Percentiles rank a stretch among this genome's conserved stretches.
Evolutionary conservation across 2,797 vertebrate genomes (phyloP).

Genomic region (Etheostoma nigrum): DNA sequence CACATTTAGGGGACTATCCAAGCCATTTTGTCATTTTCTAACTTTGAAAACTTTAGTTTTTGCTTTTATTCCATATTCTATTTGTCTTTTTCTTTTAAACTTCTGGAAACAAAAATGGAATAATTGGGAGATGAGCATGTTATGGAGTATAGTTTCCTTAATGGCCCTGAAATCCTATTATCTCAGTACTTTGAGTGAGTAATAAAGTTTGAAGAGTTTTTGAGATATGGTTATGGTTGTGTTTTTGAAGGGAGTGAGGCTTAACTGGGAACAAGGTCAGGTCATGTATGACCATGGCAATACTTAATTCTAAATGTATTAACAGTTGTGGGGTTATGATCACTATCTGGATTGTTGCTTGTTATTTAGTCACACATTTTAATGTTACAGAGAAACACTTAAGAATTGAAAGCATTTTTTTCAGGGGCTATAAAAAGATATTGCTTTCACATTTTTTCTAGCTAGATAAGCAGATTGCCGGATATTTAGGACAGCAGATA

Average conservation of each 20-base stretch:
- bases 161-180: background rate
- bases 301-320: background rate
- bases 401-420: background rate
- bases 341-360: too few species aligned
- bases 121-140: background rate
- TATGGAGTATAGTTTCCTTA: background rate
- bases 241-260: background rate
- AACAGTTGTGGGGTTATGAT: background rate
- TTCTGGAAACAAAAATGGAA: background rate
- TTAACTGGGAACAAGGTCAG: background rate
- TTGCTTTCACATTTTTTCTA: background rate
- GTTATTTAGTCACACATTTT: background rate
- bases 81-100: background rate
- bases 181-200: background rate
- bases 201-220: background rate
- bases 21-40: constrained; percentile 55
- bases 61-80: background rate
- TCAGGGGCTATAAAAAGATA: background rate
- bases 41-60: constrained; percentile 57
- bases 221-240: background rate
- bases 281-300: background rate
- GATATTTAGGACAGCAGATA: constrained; percentile 24
- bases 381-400: background rate
- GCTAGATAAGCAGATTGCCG: background rate
- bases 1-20: constrained; percentile 56